phyloP scores from a whole-genome alignment of 2,113 vertebrate species.

The Calidris pygmaea region DNA sequence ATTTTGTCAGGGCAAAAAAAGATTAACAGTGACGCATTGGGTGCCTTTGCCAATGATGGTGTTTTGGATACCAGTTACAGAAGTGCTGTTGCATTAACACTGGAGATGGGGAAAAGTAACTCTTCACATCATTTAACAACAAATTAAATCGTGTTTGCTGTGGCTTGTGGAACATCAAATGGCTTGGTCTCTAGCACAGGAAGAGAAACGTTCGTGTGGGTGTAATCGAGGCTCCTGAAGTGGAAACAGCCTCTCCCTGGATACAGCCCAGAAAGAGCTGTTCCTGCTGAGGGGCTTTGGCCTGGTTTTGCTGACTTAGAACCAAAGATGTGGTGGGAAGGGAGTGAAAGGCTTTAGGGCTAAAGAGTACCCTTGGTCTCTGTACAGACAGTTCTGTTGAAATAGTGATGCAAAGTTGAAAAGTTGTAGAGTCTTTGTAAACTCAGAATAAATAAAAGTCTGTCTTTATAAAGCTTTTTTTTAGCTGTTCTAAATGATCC shows the following conservation, averaged over 20 bases:
- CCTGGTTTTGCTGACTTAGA: neutral
- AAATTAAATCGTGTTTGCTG: neutral
- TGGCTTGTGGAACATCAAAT: neutral
- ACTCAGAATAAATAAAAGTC: neutral
- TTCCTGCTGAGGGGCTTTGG: neutral
- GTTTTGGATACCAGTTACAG: neutral
- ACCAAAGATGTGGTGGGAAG: neutral
- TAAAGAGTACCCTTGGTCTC: neutral
- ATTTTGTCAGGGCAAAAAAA: neutral
- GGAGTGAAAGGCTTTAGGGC: conserved; percentile 2
- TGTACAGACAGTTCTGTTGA: neutral
- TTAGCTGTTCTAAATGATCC: neutral
- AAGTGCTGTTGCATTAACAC: neutral
- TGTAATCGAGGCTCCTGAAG: neutral
- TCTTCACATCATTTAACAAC: neutral
- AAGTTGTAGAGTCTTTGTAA: neutral
- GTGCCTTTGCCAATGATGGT: neutral
- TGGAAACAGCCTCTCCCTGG: neutral
- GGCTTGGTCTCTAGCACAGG: neutral
- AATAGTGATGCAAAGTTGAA: neutral
- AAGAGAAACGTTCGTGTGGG: accelerated
- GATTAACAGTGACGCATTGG: neutral
- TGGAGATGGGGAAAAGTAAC: neutral
- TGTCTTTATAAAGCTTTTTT: neutral
- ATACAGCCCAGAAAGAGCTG: neutral